Evolutionary conservation across 2,113 vertebrate genomes (phyloP), one percentile per base, ranked within the genome.

Genomic region (Ciconia maguari): DNA sequence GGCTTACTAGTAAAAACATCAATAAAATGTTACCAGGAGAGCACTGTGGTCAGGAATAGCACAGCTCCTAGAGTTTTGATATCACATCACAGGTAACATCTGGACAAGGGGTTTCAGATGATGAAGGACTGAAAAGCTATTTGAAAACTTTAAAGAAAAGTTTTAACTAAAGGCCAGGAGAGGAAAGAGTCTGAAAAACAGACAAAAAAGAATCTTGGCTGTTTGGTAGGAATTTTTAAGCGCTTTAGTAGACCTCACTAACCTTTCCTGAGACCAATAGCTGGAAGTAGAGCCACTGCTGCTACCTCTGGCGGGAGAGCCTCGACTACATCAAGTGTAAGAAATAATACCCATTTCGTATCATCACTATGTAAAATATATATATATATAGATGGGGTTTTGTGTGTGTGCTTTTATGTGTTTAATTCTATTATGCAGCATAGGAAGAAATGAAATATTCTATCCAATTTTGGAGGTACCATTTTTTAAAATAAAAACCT

Each of bases 1-100:
- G 21, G 61, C 57, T 77, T 72, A 48, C 34, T 34, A 64, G 65
- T 42, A 76, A 91, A 96, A 91, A 57, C 41, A 84, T 9, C 41
- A 92, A 82, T 93, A 91, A 94, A 96, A 93, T 69, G 83, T 79
- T 84, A 82, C 76, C 61, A 89, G 72, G 83, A 78, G 48, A 90
- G 38, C 2, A 3, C 57, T 83, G 60, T 49, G 52, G 48, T 78
- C 65, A 68, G 65, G 65, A 94, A 89, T 1, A 92, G 70, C 41
- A 89, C 32, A 87, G 57, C 13, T 79, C 19, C 60, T 44, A 7
- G 7, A 41, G 13, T 52, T 64, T 49, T n/a, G 57, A 20, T 80
- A 54, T 17, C 68, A 74, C 25, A 61, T 62, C 51, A 75, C 13
- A 82, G 52, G 44, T 49, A 84, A 70, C 48, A 79, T 36, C 54